Conservation (phyloP, 2,113 vertebrate species). For the Oreochromis niloticus region DNA sequence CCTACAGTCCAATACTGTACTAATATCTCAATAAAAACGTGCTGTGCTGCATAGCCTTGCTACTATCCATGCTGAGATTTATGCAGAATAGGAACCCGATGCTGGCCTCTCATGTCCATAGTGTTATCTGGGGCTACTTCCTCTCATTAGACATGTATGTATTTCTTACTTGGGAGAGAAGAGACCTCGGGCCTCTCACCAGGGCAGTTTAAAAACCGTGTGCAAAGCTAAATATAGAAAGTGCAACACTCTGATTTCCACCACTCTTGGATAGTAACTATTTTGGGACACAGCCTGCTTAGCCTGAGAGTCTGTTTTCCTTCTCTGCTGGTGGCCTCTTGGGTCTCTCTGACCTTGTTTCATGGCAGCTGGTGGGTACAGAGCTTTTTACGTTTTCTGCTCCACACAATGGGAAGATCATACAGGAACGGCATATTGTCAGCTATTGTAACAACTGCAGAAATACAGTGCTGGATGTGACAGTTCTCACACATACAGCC, state of each 20-base stretch:
- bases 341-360: conserved; percentile 39
- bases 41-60: neutral
- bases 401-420: conserved; percentile 17
- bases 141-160: conserved; percentile 37
- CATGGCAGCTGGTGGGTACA: conserved; percentile 17
- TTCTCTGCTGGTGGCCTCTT: conserved; percentile 13
- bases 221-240: conserved; percentile 51
- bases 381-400: neutral
- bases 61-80: neutral
- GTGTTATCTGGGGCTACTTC: conserved; percentile 11
- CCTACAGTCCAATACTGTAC: conserved; percentile 17
- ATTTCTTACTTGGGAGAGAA: neutral
- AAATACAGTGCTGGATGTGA: neutral
- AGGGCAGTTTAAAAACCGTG: neutral
- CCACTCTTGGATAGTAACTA: conserved; percentile 38
- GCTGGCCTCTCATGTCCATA: neutral
- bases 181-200: conserved; percentile 4
- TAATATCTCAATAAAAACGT: conserved; percentile 38
- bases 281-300: conserved; percentile 30
- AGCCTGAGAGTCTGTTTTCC: conserved; percentile 13
- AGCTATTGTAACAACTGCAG: neutral
- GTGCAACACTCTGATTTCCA: conserved; percentile 30
- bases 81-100: neutral
- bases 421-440: neutral
- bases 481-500: neutral